A percentile compares a stretch with the other conserved stretches of the same genome.
These are phyloP conservation scores for Cyprinodon diabolis DNA, from an alignment of 2,797 vertebrate genomes.

Conservation along the genomic window DNA sequence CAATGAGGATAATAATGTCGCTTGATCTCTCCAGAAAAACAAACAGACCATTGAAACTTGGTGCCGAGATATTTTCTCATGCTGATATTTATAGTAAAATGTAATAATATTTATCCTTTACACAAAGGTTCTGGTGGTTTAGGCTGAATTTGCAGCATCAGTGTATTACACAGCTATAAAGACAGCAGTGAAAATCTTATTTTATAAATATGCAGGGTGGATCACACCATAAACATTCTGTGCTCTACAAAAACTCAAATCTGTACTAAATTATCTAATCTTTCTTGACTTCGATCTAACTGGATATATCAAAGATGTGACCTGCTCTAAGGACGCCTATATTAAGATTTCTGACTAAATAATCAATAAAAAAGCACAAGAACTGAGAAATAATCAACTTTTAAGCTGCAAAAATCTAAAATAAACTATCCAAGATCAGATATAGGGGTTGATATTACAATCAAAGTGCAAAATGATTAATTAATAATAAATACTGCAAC, in stretches of 20 bases:
- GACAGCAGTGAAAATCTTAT: not conserved
- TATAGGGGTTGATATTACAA: not conserved
- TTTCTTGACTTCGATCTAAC: not conserved
- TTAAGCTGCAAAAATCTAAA: not conserved
- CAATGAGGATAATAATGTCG: not conserved
- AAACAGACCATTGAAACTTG: not conserved
- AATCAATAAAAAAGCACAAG: not conserved
- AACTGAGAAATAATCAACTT: not conserved
- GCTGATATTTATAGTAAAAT: not conserved
- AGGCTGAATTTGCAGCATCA: not conserved
- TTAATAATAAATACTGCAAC: not conserved
- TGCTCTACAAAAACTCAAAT: not conserved
- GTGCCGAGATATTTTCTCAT: not conserved
- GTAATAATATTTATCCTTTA: not conserved
- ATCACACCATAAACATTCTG: not conserved
- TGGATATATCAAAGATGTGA: not conserved
- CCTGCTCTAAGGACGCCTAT: not conserved
- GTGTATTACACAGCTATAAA: not conserved
- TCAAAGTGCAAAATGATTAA: not conserved
- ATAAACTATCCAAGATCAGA: not conserved
- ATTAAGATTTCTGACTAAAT: not conserved
- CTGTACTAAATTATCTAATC: not conserved
- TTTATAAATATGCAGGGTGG: not conserved
- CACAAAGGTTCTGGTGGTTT: not conserved
- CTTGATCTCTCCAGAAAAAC: not conserved